Evolutionary conservation across 1,140 invertebrate genomes (phyloP).

Genomic region (Zaprionus tsacasi): DNA sequence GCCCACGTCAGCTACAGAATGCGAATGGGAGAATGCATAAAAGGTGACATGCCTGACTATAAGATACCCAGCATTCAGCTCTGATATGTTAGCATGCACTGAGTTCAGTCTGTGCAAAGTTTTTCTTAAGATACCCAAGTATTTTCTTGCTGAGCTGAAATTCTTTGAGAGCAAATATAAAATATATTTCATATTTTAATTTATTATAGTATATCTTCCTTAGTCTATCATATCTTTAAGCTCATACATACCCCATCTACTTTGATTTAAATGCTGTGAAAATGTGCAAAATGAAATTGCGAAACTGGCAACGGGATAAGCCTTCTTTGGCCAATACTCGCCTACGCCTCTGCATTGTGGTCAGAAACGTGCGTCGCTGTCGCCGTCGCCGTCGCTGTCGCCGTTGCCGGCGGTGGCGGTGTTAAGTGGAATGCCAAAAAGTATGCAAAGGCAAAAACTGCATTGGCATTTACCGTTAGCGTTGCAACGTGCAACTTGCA

Average conservation of each 20-base stretch:
- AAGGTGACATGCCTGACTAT: not conserved
- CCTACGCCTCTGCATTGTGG: constrained; percentile 55
- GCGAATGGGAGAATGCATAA: constrained; percentile 8
- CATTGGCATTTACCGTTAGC: constrained; percentile 32
- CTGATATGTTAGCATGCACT: too few relatives aligned
- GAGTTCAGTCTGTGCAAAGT: too few relatives aligned
- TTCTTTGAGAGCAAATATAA: not conserved
- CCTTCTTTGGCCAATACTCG: constrained; percentile 23
- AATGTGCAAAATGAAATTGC: constrained; percentile 61
- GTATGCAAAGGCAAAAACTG: constrained; percentile 55
- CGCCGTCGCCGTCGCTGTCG: too few relatives aligned
- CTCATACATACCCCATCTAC: not conserved
- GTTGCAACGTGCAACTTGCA: constrained; percentile 14
- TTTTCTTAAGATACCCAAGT: too few relatives aligned
- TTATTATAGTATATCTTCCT: too few relatives aligned
- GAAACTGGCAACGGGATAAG: constrained; percentile 54
- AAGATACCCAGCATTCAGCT: too few relatives aligned
- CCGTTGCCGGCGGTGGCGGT: constrained; percentile 26
- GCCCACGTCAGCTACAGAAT: constrained; percentile 39
- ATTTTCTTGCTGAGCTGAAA: too few relatives aligned
- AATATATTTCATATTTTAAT: too few relatives aligned
- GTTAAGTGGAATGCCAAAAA: constrained; percentile 61
- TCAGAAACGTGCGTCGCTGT: too few relatives aligned
- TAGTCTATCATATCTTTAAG: constrained; percentile 29
- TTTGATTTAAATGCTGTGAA: not conserved